These are phyloP conservation scores for Physella acuta DNA, from an alignment of 1,140 invertebrate genomes.

Conservation along the genomic window DNA sequence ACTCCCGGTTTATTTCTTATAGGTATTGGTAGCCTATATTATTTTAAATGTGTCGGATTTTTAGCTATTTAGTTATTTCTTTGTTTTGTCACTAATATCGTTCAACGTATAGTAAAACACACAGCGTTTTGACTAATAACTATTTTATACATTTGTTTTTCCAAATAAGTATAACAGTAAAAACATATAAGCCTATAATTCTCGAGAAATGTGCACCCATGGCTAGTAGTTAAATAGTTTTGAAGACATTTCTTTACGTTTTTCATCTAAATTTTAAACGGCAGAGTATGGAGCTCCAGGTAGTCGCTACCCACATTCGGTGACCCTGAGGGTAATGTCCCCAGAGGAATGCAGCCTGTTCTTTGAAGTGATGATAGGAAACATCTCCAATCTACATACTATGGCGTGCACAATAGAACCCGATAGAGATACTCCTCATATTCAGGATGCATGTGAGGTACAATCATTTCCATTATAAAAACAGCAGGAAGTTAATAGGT, in stretches of 20 bases:
- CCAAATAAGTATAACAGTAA: no score
- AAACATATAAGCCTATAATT: no score
- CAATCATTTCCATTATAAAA: neutral
- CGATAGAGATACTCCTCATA: no score
- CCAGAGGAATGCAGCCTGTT: neutral
- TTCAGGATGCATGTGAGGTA: constrained; percentile 9
- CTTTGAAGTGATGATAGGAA: neutral
- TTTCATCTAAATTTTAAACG: neutral
- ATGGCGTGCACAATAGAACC: neutral
- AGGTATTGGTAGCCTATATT: no score
- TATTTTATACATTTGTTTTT: no score
- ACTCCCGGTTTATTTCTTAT: no score
- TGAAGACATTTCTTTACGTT: neutral
- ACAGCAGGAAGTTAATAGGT: neutral
- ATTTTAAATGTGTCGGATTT: no score
- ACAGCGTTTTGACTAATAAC: no score
- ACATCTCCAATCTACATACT: neutral
- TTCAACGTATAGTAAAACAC: no score
- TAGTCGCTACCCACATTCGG: neutral
- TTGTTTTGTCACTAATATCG: no score
- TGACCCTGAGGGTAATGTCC: neutral
- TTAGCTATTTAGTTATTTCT: no score
- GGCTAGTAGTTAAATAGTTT: neutral
- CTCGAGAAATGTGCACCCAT: no score
- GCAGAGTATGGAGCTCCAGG: neutral